Base-by-base conservation (phyloP, 1,140 invertebrate genomes). In the Hestina assimilis region DNA sequence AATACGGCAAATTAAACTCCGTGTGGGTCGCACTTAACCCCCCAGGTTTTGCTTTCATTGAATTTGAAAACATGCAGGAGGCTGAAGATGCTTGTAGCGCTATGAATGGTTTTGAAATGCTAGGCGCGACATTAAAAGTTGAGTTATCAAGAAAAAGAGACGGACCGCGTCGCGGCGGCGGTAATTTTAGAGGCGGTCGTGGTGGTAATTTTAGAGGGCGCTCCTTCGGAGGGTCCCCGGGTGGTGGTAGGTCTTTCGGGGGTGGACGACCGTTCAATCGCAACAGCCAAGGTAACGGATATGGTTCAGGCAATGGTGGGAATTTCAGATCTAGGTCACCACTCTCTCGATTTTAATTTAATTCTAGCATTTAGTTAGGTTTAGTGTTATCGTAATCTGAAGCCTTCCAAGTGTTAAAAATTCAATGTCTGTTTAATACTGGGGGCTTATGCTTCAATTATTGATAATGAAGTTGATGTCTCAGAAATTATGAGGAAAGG, bases 1-100 rank as follows among this genome's bases (percentile, higher is more conserved):
- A 94, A 89, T 98, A 96, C 90, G 97, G 97, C 43, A 96, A 96
- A 89, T 91, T 96, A 74, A 97, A 95, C 89, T 99, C 94, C 83
- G 97, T 98, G 33, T 98, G 96, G 96, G 96, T 89, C 54, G 87
- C 87, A 69, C 89, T 91, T 63, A 91, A 89, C 69, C 91, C 97
- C 96, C 64, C 96, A 94, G 69, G 97, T 65, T 99, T 99, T 91
- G 98, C 98, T 45, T 99, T 99, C 91, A 96, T 99, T 75, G 98
- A 99, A 89, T 99, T 98, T 91, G 95, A 97, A 89, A 97, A 97
- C 85, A 92, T 93, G 72, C 93, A 96, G 76, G 97, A 99, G 90
- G 98, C 98, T 20, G 96, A 98, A 83, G 94, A 97, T 83, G 97
- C 97, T 24, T 97, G 96, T 81, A 94, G 94, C 83, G 95, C 92